Evolutionary conservation across 2,797 vertebrate species (phyloP).

Genomic region (Austrolebias charrua): DNA sequence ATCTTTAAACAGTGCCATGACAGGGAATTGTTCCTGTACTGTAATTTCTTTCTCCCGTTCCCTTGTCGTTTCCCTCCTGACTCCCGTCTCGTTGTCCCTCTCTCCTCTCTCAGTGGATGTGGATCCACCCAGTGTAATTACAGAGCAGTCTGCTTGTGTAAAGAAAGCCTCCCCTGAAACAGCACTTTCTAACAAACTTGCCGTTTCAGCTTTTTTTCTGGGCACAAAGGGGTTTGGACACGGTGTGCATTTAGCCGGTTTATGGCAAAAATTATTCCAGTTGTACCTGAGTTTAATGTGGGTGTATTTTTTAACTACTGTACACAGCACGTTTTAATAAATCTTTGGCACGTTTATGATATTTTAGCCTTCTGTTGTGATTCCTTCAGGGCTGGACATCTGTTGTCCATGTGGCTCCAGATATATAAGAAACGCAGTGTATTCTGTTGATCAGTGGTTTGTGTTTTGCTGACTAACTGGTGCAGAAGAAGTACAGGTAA

Average conservation of each 20-base stretch:
- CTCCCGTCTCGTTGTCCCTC: conserved; percentile 41
- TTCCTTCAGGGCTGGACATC: conserved; percentile 41
- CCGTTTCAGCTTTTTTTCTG: conserved; percentile 64
- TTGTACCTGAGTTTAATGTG: conserved; percentile 21
- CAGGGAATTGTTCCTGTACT: background rate
- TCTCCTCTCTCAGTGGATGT: conserved; percentile 42
- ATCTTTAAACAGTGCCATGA: conserved; percentile 8
- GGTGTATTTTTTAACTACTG: background rate
- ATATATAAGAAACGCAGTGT: conserved; percentile 14
- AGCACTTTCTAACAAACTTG: conserved; percentile 73
- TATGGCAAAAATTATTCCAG: conserved; percentile 12
- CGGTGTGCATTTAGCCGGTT: conserved; percentile 2
- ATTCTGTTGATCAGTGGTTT: conserved; percentile 30
- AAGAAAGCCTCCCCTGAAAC: conserved; percentile 75
- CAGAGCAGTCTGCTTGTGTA: conserved; percentile 79
- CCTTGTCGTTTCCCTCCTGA: conserved; percentile 28
- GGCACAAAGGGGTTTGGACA: conserved; percentile 42
- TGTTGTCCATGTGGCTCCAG: conserved; percentile 27
- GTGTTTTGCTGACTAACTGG: conserved; percentile 10
- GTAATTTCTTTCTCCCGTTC: conserved; percentile 1
- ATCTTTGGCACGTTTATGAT: conserved; percentile 3
- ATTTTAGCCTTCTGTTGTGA: conserved; percentile 23
- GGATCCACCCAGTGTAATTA: conserved; percentile 82
- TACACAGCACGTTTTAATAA: background rate
- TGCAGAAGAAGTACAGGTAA: background rate